Evolutionary conservation across 1,140 invertebrate genomes (phyloP), one percentile per base, ranked within the genome.

Genomic region (Maconellicoccus hirsutus): DNA sequence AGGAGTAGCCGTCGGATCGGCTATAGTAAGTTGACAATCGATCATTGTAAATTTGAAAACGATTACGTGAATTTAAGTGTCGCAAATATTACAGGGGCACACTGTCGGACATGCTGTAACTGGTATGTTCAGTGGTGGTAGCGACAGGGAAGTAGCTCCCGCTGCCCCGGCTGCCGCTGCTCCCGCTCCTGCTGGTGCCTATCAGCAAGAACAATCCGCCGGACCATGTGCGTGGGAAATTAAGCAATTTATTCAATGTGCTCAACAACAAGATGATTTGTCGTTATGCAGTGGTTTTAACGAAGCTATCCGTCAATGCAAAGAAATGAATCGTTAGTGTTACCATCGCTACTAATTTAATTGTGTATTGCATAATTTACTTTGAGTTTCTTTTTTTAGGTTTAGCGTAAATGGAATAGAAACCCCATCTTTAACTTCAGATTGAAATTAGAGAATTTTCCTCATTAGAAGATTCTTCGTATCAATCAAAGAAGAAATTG

Each of bases 241-340:
- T 42, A 89, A 90, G 75, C 91, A 94, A 78, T 95, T 95, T 81
- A 80, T 96, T 19, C 86, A 93, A 74, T 95, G 93, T 78, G 91
- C 92, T 66, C 86, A 92, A 76, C 87, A 87, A 59, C 91, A 94
- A 77, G 83, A 84, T 29, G 93, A 96, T 79, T 78, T 96, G 7
- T 84, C 86, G 2, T 83, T 96, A 1, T 96, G 94, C 77, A 88
- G 94, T 76, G 93, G 93, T 61, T 96, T 96, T 80, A 96, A 95
- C 79, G 92, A 96, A 80, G 93, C 91, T 71, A 82, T 96, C 73
- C 87, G 92, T 75, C 91, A 95, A 78, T 96, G 94, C 88, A 92
- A 92, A 83, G 74, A 75, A 73, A 73, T 76, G 66, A 79, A 83
- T 71, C 75, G 83, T 84, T 73, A 79, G 80, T 80, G 16, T 38